phyloP scores from a whole-genome alignment of 2,113 vertebrate genomes.

The Semnopithecus entellus region DNA sequence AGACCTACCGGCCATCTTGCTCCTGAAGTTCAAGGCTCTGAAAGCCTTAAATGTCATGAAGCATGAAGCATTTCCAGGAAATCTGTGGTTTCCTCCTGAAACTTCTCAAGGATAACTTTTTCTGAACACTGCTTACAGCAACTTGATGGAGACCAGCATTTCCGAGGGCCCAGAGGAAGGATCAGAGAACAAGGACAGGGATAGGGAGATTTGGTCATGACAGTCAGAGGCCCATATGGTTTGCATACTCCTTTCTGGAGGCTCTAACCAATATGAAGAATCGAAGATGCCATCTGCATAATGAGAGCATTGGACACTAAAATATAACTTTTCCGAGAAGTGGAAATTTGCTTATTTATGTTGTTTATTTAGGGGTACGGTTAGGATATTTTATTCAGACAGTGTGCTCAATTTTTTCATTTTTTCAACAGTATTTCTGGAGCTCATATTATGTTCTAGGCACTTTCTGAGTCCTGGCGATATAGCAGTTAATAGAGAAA shows the following conservation, averaged over 20 bases:
- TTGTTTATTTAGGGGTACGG: not conserved
- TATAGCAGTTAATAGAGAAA: no score
- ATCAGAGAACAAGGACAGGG: not conserved
- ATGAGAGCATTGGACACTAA: not conserved
- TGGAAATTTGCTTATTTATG: not conserved
- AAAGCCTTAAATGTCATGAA: conserved; percentile 54
- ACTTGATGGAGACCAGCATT: not conserved
- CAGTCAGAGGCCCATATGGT: no score
- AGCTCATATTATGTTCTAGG: not conserved
- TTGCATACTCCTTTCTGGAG: not conserved
- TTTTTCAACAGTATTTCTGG: not conserved
- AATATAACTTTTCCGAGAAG: not conserved
- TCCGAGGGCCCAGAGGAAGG: conserved; percentile 11
- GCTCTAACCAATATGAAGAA: no score
- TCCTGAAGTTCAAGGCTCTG: not conserved
- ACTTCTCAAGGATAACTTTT: conserved; percentile 61
- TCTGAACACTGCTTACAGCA: conserved; percentile 67
- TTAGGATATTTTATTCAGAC: not conserved
- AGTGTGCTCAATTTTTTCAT: not conserved
- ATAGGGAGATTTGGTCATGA: no score
- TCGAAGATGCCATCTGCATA: rapidly evolving
- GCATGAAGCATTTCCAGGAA: not conserved
- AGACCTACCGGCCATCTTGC: not conserved
- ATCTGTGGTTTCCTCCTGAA: conserved; percentile 55
- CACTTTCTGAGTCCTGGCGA: not conserved